Evolutionary conservation across 2,797 vertebrate species (phyloP).

Genomic region (Dryobates pubescens): DNA sequence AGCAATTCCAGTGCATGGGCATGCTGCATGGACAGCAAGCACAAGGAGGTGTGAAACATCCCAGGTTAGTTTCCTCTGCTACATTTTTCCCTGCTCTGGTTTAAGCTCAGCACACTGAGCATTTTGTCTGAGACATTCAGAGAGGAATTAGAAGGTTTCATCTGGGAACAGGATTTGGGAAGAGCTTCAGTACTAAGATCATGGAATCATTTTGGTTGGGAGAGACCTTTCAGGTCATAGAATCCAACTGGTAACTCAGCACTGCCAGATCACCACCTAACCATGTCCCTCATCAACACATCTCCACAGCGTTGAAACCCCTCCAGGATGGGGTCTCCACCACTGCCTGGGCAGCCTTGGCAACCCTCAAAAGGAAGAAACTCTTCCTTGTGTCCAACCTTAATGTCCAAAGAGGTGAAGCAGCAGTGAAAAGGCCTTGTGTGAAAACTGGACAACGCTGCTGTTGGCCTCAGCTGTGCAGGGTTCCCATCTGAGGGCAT

Average conservation of each 20-base stretch:
- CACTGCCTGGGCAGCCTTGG: no score
- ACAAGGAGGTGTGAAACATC: background rate
- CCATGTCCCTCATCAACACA: no score
- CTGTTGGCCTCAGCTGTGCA: background rate
- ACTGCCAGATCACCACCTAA: no score
- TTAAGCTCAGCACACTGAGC: background rate
- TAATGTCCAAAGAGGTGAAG: background rate
- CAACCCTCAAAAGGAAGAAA: no score
- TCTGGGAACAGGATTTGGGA: background rate
- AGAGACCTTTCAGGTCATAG: no score
- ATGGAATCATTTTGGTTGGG: no score
- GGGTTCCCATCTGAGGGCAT: background rate
- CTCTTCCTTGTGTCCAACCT: no score
- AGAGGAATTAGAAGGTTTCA: background rate
- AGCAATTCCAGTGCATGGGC: conserved; percentile 90
- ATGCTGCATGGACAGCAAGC: conserved; percentile 77
- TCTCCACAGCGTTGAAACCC: no score
- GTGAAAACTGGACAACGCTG: background rate
- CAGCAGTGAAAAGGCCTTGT: background rate
- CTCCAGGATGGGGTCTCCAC: no score
- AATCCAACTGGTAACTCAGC: no score
- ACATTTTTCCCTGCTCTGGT: background rate
- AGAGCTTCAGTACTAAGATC: background rate
- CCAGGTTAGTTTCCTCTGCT: background rate
- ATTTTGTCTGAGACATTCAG: background rate